Evolutionary conservation across 2,888 invertebrate species (phyloP), one percentile per base, ranked within the genome.

Genomic region (Amiota minor): DNA sequence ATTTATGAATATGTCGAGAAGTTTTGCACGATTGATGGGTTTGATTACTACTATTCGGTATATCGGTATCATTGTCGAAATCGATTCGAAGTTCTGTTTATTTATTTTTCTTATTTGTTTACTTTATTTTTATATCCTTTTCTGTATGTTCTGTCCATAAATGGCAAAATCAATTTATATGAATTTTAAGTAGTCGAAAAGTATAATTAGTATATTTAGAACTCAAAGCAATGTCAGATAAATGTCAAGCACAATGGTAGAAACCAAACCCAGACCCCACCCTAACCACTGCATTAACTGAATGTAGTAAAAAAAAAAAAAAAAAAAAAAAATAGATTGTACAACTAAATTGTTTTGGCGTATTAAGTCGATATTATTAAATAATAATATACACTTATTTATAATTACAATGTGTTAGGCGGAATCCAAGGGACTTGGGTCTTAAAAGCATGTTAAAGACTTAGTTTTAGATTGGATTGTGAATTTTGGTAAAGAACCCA

Each of bases 81-180:
- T 35, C 35, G 35, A 6, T 35, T 35, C 6, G 35, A 35, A 35
- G 35, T 35, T 35, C 35, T 62, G 35, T 35, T 35, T 18, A 61
- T 20, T 35, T 62, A 2, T 9, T 62, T 23, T 14, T 16, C 46
- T n/a, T n/a, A 46, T n/a, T 46, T 64, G n/a, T 45, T 64, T 23
- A 46, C 16, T 64, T 61, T 16, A 10, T 45, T 11, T 20, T 59
- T n/a, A 12, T 18, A 59, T 18, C 16, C 18, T 59, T 20, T 11
- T 20, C 11, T 20, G 18, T 16, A 4, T 4, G 62, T 62, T 69
- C 6, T 70, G 70, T 35, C 61, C 59, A 16, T 79, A 81, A 83
- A 79, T 84, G 78, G 80, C 75, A 80, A 81, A 82, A 83, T 81
- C 79, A 82, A 82, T 83, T 83, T 65, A 23, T 70, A 70, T 23